These are phyloP conservation scores for Apodemia duryi DNA, from an alignment of 2,888 invertebrate species.

Conservation along the genomic window DNA sequence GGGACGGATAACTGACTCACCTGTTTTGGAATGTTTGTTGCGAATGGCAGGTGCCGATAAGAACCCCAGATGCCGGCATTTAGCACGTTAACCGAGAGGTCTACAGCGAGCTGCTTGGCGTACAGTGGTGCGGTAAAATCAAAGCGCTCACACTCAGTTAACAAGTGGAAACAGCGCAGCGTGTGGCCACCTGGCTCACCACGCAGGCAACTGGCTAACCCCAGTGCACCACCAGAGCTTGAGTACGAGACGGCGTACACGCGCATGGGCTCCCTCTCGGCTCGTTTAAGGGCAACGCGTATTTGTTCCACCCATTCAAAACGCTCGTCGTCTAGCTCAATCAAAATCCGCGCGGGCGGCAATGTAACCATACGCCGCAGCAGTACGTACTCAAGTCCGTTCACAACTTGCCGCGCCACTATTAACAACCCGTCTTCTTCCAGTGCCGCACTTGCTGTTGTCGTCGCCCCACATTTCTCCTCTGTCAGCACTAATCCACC, in stretches of 20 bases:
- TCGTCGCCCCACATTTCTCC: constrained; percentile 45
- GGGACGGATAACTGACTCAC: constrained; percentile 50
- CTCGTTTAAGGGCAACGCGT: constrained; percentile 85
- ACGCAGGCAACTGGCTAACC: constrained; percentile 93
- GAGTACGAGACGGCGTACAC: constrained; percentile 85
- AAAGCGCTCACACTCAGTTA: constrained; percentile 82
- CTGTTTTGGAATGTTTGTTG: constrained; percentile 63
- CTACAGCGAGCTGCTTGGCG: constrained; percentile 82
- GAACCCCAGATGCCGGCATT: constrained; percentile 92
- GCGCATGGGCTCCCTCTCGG: constrained; percentile 79
- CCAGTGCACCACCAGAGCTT: constrained; percentile 87
- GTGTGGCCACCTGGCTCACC: constrained; percentile 91
- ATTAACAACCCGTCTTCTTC: constrained; percentile 51
- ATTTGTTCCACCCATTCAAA: constrained; percentile 90
- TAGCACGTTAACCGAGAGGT: constrained; percentile 92
- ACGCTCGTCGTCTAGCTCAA: constrained; percentile 83
- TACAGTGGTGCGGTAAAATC: constrained; percentile 77
- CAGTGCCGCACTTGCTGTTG: constrained; percentile 53
- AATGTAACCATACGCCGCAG: constrained; percentile 79
- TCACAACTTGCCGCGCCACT: constrained; percentile 60
- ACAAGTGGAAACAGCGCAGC: constrained; percentile 85
- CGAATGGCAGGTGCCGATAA: constrained; percentile 88
- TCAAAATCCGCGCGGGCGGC: constrained; percentile 63
- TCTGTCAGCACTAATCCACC: constrained; percentile 83
- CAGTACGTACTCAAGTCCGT: constrained; percentile 82